These are phyloP conservation scores for Zapornia atra DNA, from an alignment of 2,113 vertebrate species.

Conservation along the genomic window DNA sequence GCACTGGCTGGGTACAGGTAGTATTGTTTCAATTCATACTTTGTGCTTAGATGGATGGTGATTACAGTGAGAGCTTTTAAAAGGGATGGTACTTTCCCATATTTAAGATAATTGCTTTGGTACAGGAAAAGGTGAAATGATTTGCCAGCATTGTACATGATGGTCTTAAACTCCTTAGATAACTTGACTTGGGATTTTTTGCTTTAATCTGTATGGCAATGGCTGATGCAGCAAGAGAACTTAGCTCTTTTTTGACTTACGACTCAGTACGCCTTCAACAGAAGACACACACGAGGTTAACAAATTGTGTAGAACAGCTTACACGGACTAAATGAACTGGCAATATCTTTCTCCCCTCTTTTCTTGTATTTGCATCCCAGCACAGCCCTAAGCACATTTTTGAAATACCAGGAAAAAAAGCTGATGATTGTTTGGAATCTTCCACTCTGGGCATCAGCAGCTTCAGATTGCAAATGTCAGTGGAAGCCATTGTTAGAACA, in stretches of 20 bases:
- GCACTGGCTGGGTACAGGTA: neutral
- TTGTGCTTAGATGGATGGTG: neutral
- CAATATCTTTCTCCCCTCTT: neutral
- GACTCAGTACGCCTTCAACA: neutral
- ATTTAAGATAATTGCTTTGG: neutral
- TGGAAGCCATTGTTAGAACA: neutral
- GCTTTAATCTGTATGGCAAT: neutral
- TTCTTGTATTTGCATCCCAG: neutral
- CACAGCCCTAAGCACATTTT: neutral
- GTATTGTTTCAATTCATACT: rapidly evolving
- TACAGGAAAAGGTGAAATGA: neutral
- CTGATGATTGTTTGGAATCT: neutral
- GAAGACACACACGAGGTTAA: neutral
- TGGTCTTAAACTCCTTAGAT: neutral
- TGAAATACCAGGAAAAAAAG: neutral
- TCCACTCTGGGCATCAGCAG: neutral
- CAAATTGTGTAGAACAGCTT: neutral
- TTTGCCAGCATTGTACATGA: neutral
- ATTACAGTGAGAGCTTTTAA: neutral
- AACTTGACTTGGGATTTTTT: neutral
- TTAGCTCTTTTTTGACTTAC: neutral
- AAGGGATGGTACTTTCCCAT: neutral
- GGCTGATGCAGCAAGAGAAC: neutral
- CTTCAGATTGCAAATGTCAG: neutral
- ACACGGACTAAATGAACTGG: neutral